Base-by-base conservation (phyloP, 2,797 vertebrate genomes). In the Yasuhikotakia modesta region DNA sequence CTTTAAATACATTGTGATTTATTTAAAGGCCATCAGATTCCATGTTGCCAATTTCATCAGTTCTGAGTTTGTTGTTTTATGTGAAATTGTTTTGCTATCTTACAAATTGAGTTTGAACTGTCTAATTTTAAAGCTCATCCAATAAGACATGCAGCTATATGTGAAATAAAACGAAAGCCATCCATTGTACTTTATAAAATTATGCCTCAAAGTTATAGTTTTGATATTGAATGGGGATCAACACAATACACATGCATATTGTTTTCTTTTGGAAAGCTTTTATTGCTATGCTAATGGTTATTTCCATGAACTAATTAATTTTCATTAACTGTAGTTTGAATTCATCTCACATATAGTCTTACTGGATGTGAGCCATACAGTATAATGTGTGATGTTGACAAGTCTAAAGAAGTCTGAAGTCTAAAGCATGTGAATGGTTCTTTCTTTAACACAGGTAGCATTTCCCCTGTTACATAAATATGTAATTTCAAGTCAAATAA, bases 21-120 rank as follows among this genome's bases (percentile, higher is more conserved):
- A 53, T 78, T 70, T 24, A 64, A 64, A 21, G 21, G 48, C 48
- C 16, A 19, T 64, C 48, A 32, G 32, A 55, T 78, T 68, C 21
- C 16, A 7, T 22, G 6, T 27, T 46, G 22, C 21, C 67, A 48
- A 57, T 19, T 66, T 19, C 17, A 24, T 22, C 43, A 13, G 30
- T 32, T 65, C 57, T 45, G 19, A 46, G 19, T 70, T 22, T 55
- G 11, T 71, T 5, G 22, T 46, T 78, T 45, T 65, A 30, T 71
- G 58, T 61, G 4, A n/a, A 69, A 60, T 5, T 8, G 27, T 35
- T 71, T 55, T 46, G 0, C 7, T 19, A 11, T 63, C 14, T 21
- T n/a, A 55, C 66, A 32, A 45, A 11, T 22, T 3, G 16, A 43
- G 30, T 5, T 45, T 14, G 52, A 55, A 46, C 17, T 50, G n/a